Percentiles rank a stretch among this genome's conserved stretches.
phyloP scores from a whole-genome alignment of 2,888 invertebrate species.

The Lamproptera curius region DNA sequence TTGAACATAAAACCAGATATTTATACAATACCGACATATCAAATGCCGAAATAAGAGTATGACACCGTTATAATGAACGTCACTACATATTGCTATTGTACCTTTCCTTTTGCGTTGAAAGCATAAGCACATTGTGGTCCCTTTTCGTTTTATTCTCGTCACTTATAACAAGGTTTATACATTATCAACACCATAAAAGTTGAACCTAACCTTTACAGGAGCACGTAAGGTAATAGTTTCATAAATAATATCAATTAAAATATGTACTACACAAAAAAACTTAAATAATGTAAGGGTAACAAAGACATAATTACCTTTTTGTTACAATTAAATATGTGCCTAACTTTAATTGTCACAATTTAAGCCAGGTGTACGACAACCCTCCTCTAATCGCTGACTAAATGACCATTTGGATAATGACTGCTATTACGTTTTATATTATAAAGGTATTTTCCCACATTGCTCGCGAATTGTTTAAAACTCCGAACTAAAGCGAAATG shows the following conservation, averaged over 20 bases:
- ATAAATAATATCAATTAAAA: too few species aligned
- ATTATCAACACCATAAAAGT: background rate
- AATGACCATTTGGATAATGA: conserved; percentile 8
- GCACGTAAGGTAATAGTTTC: too few species aligned
- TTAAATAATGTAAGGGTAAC: too few species aligned
- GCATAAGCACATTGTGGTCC: conserved; percentile 13
- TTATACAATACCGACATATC: too few species aligned
- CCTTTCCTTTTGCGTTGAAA: conserved; percentile 12
- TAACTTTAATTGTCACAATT: conserved; percentile 9
- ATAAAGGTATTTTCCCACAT: background rate
- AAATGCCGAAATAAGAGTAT: too few species aligned
- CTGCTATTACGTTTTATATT: conserved; percentile 7
- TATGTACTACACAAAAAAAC: too few species aligned
- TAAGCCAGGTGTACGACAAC: conserved; percentile 4
- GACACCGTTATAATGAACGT: conserved; percentile 16
- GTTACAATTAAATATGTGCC: background rate
- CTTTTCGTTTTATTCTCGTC: conserved; percentile 11
- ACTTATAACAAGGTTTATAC: background rate
- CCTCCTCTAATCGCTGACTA: conserved; percentile 1
- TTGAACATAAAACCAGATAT: too few species aligned
- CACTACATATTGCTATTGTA: conserved; percentile 15
- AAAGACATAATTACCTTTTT: too few species aligned
- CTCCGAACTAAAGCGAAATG: too few species aligned
- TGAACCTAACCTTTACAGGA: too few species aligned
- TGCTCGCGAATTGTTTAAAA: background rate